Base-by-base conservation (phyloP, 2,797 vertebrate species). In the Darevskia nairensis region DNA sequence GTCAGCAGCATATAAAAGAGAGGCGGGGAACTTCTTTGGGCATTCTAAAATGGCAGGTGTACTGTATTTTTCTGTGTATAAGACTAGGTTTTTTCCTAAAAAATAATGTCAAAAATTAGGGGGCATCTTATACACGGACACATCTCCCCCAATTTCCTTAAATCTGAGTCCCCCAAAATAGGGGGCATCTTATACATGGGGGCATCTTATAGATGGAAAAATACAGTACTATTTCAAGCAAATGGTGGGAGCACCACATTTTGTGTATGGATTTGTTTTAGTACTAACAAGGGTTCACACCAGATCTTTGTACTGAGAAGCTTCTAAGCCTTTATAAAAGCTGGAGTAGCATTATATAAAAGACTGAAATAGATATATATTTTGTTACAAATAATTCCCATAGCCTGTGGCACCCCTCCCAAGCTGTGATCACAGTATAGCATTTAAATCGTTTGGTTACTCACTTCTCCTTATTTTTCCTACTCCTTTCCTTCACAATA, bases 341-440 rank as follows among this genome's bases (percentile, higher is more conserved):
- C 29, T 59, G 19, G 3, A 11, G 8, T 8, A 29, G 7, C 17
- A 39, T 78, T 55, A 68, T 8, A 55, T 77, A 13, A 79, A 9
- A 74, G 35, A 82, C 75, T 35, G 29, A 61, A 74, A 50, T 50
- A 50, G 11, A 61, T 23, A 82, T 21, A 11, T 55, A 35, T 86
- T 35, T 78, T 29, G n/a, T 68, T 76, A 21, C 3, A 59, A 61
- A 80, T 71, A 29, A 71, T 88, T 50, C 5, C 9, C 55, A 23
- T 13, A 68, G n/a, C n/a, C 39, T 55, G 3, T 50, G 19, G 7
- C 46, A 66, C 23, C 23, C 6, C 21, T 11, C 15, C 3, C 46
- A 86, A 81, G 80, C 79, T n/a, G 44, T 35, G 29, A 61, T 50
- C 19, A 69, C 61, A 68, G 39, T 69, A 87, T 15, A 74, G 35